phyloP scores from a whole-genome alignment of 2,113 vertebrate genomes.

The Perccottus glenii region DNA sequence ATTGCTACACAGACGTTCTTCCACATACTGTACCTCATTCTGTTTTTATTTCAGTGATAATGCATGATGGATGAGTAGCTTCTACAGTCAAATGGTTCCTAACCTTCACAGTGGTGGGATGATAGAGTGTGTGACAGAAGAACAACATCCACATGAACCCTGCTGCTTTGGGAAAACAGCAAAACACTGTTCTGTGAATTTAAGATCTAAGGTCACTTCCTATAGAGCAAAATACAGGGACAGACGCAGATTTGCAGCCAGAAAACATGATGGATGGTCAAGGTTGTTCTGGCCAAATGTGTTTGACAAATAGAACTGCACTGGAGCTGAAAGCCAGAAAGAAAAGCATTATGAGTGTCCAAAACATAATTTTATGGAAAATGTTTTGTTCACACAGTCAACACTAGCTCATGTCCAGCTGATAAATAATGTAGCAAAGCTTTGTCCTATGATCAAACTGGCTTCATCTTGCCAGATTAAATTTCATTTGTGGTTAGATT shows the following conservation, averaged over 20 bases:
- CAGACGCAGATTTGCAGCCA: constrained; percentile 35
- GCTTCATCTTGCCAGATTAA: too few species aligned
- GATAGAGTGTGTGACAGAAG: constrained; percentile 18
- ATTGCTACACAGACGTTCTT: background rate
- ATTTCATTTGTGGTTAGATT: too few species aligned
- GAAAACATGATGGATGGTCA: constrained; percentile 47
- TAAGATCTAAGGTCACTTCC: constrained; percentile 21
- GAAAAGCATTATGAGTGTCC: constrained; percentile 28
- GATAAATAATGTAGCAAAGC: constrained; percentile 11
- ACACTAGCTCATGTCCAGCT: constrained; percentile 16
- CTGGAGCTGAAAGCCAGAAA: constrained; percentile 3
- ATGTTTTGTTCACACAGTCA: background rate
- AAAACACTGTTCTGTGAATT: constrained; percentile 19
- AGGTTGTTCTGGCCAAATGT: constrained; percentile 29
- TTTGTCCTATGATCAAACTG: background rate
- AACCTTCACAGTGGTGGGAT: constrained; percentile 6
- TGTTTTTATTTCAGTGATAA: background rate
- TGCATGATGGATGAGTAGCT: constrained; percentile 29
- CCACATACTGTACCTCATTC: background rate
- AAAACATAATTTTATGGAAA: constrained; percentile 21
- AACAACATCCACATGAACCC: constrained; percentile 12
- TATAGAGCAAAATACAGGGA: constrained; percentile 12
- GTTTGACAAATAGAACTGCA: constrained; percentile 22
- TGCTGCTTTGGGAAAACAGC: constrained; percentile 14
- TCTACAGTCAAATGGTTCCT: constrained; percentile 26